phyloP scores from a whole-genome alignment of 2,888 invertebrate genomes.

The Eledona agricola region DNA sequence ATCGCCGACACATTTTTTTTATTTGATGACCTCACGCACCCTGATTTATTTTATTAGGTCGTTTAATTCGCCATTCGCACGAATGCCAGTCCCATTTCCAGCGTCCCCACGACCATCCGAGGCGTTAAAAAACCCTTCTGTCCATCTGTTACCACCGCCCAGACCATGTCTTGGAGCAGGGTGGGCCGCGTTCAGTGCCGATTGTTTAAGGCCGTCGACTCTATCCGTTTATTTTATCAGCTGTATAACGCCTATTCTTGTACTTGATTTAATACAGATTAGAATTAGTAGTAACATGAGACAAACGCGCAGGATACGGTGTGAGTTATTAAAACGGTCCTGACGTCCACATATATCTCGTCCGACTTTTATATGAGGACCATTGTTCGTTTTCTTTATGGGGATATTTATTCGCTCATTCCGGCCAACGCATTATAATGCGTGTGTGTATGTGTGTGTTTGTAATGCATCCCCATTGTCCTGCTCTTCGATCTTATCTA shows the following conservation, averaged over 20 bases:
- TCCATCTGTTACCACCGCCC: constrained; percentile 11
- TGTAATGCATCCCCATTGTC: constrained; percentile 37
- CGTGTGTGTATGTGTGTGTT: constrained; percentile 41
- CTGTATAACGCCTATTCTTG: constrained; percentile 32
- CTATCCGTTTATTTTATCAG: constrained; percentile 34
- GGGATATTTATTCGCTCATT: constrained; percentile 52
- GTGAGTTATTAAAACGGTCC: constrained; percentile 36
- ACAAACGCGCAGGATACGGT: constrained; percentile 29
- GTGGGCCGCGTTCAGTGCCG: constrained; percentile 27
- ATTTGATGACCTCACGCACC: constrained; percentile 11
- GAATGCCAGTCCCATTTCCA: constrained; percentile 8
- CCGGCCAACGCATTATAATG: constrained; percentile 49
- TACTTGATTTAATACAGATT: constrained; percentile 36
- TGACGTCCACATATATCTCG: constrained; percentile 38
- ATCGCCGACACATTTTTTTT: too few relatives aligned
- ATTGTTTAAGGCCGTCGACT: constrained; percentile 29
- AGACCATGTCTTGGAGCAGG: constrained; percentile 7
- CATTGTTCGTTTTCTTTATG: constrained; percentile 49
- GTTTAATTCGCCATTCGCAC: constrained; percentile 17
- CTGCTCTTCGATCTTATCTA: constrained; percentile 44
- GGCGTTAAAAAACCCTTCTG: neutral
- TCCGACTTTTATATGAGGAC: constrained; percentile 44
- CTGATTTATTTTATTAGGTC: constrained; percentile 14
- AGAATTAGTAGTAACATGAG: constrained; percentile 39
- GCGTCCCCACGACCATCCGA: neutral